Base-by-base conservation (phyloP, 2,797 vertebrate genomes). In the Myotis myotis region DNA sequence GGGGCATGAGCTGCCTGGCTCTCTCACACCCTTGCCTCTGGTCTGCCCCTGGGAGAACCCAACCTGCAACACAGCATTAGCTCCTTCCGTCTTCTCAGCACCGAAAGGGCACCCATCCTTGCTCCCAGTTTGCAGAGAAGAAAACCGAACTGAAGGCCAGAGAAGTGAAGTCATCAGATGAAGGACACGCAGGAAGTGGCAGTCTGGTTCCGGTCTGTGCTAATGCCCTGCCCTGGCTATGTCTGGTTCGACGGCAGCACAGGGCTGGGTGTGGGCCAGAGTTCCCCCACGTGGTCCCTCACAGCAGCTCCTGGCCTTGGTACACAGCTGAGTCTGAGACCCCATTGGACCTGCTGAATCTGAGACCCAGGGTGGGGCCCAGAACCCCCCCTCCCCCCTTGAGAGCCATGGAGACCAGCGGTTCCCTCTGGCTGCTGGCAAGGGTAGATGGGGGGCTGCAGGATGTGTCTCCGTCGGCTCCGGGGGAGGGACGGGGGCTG, bases 361-460 rank as follows among this genome's bases (percentile, higher is more conserved):
- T 6, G 5, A 68, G 47, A n/a, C 33, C 36, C 25, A 0, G 38
- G 36, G 49, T 16, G 19, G 60, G 47, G 62, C 22, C 36, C 47
- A 22, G 72, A 25, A 2, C 2, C 6, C 5, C 8, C 49, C 0
- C 13, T 0, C 33, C 1, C 10, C 28, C 2, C 0, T 6, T 4
- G 38, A 41, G 86, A 86, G 60, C 44, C 4, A 1, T 5, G 22
- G 5, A 15, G 33, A 11, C 1, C 0, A 4, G 25, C 7, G n/a
- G 5, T n/a, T 41, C 49, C 64, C 9, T 15, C 44, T 30, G 44
- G 44, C n/a, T 30, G 30, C 15, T 2, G 0, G 12, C 28, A 12
- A 8, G 41, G 60, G n/a, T 19, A 30, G 25, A 2, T 17, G 19
- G 23, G 3, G 44, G 8, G 38, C 19, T 4, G 13, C 22, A 55